These are phyloP conservation scores for Penaeus monodon DNA, from an alignment of 2,888 invertebrate genomes.

Conservation along the genomic window DNA sequence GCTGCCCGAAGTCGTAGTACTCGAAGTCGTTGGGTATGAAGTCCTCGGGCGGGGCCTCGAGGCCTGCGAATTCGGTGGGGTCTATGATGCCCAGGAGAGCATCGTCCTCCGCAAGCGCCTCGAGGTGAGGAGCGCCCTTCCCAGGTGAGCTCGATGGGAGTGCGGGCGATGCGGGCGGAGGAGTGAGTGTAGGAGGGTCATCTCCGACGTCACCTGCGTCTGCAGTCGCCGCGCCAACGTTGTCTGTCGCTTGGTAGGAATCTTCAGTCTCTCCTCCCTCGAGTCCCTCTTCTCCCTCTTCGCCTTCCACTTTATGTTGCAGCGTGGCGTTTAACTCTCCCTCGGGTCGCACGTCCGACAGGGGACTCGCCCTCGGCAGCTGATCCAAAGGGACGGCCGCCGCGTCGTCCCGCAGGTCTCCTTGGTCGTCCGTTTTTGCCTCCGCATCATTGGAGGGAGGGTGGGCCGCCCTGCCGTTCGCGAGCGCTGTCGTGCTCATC, in stretches of 20 bases:
- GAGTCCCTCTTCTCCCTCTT: too few species aligned
- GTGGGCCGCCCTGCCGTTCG: too few species aligned
- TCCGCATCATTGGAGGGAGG: too few species aligned
- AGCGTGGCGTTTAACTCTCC: not conserved
- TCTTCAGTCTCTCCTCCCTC: not conserved
- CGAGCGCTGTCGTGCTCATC: too few species aligned
- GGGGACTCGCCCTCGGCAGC: constrained; percentile 3
- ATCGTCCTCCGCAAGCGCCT: constrained; percentile 36
- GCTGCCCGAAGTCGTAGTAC: constrained; percentile 34
- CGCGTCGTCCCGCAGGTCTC: too few species aligned
- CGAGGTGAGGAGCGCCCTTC: constrained; percentile 7
- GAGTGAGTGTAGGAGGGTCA: not conserved
- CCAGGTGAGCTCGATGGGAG: not conserved
- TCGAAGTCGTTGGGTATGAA: constrained; percentile 18
- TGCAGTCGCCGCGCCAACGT: not conserved
- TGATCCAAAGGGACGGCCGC: not conserved
- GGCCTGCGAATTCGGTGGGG: not conserved
- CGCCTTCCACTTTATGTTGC: too few species aligned
- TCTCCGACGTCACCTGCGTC: not conserved
- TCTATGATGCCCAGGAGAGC: not conserved
- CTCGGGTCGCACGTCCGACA: not conserved
- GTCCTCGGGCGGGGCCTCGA: constrained; percentile 31
- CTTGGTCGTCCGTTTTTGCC: not conserved
- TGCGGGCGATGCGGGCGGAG: not conserved
- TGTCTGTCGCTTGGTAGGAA: not conserved